Conservation (phyloP, 1,140 invertebrate species). For the Diprion similis region DNA sequence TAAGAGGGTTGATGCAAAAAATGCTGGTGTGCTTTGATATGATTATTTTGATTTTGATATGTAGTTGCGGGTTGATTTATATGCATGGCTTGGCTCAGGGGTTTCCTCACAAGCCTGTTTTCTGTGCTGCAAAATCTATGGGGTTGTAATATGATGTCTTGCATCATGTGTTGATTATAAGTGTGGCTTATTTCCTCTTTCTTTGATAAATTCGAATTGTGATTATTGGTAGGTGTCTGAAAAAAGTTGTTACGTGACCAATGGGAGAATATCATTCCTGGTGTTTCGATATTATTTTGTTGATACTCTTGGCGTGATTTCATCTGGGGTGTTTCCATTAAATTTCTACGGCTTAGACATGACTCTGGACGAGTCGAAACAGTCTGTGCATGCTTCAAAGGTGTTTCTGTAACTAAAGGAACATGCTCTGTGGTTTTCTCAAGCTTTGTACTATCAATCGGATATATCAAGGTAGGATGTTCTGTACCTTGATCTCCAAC, state of each 20-base stretch:
- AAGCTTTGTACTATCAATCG: no score
- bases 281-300: slow-evolving; percentile 40
- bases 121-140: background rate
- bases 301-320: slow-evolving; percentile 30
- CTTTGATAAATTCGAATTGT: slow-evolving; percentile 24
- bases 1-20: no score
- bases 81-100: background rate
- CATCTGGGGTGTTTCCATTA: slow-evolving; percentile 50
- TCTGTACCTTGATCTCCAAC: no score
- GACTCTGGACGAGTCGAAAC: slow-evolving; percentile 38
- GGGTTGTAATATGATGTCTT: slow-evolving; percentile 5
- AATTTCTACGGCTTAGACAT: slow-evolving; percentile 47
- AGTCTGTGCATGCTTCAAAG: slow-evolving; percentile 44
- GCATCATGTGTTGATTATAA: background rate
- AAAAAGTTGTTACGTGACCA: slow-evolving; percentile 37
- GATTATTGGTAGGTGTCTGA: slow-evolving; percentile 37
- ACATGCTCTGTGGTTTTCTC: background rate
- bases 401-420: slow-evolving; percentile 39
- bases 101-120: background rate
- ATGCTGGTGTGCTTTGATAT: background rate
- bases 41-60: slow-evolving; percentile 11
- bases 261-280: slow-evolving; percentile 43
- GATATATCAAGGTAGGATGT: no score
- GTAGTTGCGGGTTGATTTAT: background rate
- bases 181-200: slow-evolving; percentile 16